Conservation (phyloP, 2,888 invertebrate genomes). For the Aethes cnicana region DNA sequence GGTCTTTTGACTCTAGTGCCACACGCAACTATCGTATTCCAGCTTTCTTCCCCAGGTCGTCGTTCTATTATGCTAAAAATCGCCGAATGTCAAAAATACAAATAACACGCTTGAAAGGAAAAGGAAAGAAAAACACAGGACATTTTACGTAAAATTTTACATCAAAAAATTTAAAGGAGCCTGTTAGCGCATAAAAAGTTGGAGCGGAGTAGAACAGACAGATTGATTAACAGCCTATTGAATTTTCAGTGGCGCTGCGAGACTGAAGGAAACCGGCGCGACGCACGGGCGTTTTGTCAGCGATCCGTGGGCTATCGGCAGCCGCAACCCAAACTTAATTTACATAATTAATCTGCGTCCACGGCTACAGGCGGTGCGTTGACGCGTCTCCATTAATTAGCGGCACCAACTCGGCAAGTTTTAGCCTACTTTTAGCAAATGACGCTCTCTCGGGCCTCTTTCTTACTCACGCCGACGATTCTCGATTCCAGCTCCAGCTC, state of each 20-base stretch:
- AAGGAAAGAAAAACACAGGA: background rate
- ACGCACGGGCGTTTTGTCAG: conserved; percentile 50
- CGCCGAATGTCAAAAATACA: no score
- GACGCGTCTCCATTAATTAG: conserved; percentile 55
- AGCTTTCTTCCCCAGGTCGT: no score
- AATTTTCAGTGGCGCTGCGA: conserved; percentile 44
- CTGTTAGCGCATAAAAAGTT: conserved; percentile 28
- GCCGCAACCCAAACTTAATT: conserved; percentile 59
- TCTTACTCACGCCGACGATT: conserved; percentile 3
- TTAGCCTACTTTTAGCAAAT: conserved; percentile 37
- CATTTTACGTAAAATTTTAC: background rate
- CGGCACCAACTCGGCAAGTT: conserved; percentile 41
- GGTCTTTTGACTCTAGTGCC: no score
- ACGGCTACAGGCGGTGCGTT: conserved; percentile 47
- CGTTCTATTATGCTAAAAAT: no score
- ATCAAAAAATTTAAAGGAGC: conserved; percentile 21
- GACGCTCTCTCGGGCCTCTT: conserved; percentile 25
- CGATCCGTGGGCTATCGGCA: conserved; percentile 55
- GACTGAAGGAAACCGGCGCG: conserved; percentile 41
- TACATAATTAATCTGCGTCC: conserved; percentile 66
- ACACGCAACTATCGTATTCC: no score
- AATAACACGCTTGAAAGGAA: no score
- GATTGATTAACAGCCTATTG: conserved; percentile 51
- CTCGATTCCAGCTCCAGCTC: background rate
- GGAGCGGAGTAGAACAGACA: conserved; percentile 20